Evolutionary conservation across 2,113 vertebrate genomes (phyloP).

Genomic region (Tychaedon coryphoeus): DNA sequence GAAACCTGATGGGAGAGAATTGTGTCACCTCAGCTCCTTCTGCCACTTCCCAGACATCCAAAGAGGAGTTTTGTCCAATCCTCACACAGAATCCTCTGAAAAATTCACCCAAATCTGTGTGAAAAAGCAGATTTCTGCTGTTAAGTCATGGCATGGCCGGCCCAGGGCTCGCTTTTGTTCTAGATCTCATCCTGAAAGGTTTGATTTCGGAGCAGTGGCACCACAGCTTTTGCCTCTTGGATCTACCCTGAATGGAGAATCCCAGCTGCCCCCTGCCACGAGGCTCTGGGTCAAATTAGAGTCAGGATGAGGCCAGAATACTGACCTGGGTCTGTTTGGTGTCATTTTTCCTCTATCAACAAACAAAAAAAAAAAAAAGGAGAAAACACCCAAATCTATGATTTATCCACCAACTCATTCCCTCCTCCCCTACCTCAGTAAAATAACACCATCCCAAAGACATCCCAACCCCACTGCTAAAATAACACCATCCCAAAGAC

Average conservation of each 20-base stretch:
- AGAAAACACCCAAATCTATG: rapidly evolving
- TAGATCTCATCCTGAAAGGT: background rate
- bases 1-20: background rate
- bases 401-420: background rate
- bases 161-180: background rate
- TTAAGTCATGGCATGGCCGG: background rate
- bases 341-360: background rate
- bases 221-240: background rate
- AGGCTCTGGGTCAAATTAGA: background rate
- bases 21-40: background rate
- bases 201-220: background rate
- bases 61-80: background rate
- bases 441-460: background rate
- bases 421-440: background rate
- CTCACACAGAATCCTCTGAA: background rate
- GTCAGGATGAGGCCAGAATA: background rate
- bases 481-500: background rate
- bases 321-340: background rate
- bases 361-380: background rate
- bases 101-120: background rate
- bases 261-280: background rate
- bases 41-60: background rate
- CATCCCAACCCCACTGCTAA: background rate
- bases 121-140: background rate
- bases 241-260: background rate